Conservation (phyloP, 2,888 invertebrate genomes). For the Stramonita haemastoma region DNA sequence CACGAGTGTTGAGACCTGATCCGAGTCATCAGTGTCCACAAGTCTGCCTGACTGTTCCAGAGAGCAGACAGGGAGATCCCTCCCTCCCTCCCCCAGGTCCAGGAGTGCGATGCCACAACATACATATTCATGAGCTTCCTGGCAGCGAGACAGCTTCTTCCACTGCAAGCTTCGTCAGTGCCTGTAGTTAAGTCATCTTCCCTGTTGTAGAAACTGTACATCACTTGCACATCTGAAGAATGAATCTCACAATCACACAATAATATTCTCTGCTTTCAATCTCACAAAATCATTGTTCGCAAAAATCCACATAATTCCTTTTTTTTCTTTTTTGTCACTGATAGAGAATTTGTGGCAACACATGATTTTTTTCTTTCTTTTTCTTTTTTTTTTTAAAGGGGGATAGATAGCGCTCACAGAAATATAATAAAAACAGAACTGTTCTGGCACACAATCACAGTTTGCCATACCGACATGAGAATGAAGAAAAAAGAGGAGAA, state of each 20-base stretch:
- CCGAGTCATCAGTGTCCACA: neutral
- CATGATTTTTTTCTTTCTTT: too few species aligned
- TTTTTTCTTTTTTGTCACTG: neutral
- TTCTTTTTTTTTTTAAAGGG: too few species aligned
- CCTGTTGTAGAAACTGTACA: neutral
- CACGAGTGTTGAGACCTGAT: neutral
- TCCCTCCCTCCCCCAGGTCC: too few species aligned
- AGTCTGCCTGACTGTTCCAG: neutral
- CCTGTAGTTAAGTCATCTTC: neutral
- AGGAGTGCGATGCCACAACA: neutral
- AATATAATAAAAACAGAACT: neutral
- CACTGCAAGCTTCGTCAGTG: neutral
- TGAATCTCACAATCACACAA: neutral
- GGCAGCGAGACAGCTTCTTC: neutral
- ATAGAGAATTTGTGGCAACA: neutral
- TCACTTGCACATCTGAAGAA: too few species aligned
- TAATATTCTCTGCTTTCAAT: neutral
- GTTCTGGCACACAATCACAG: conserved; percentile 34
- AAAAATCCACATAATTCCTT: neutral
- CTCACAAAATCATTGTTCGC: neutral
- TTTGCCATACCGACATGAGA: neutral
- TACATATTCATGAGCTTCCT: neutral
- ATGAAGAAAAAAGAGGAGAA: neutral
- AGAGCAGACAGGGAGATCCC: neutral
- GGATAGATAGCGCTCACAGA: neutral